A percentile compares a stretch with the other conserved stretches of the same genome.
Conservation (phyloP, 2,797 vertebrate genomes). For the Martes flavigula region DNA sequence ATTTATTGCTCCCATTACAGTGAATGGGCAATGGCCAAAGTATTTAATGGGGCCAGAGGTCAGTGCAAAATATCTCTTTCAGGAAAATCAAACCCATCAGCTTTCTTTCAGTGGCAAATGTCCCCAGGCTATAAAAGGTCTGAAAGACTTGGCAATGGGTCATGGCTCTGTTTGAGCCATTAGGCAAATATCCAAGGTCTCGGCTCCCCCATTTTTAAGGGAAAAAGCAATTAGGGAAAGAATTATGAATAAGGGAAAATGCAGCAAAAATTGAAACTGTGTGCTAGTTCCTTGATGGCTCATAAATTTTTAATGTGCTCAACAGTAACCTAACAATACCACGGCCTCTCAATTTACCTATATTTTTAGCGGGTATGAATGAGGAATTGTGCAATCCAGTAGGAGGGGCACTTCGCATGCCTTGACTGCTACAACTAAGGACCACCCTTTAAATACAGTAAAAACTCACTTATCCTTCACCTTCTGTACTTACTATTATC, state of each 20-base stretch:
- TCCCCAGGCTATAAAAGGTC: slow-evolving; percentile 45
- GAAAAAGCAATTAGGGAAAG: slow-evolving; percentile 71
- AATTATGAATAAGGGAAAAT: slow-evolving; percentile 70
- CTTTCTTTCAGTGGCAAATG: slow-evolving; percentile 60
- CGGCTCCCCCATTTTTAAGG: slow-evolving; percentile 43
- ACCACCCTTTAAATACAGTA: neutral
- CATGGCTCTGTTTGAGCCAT: slow-evolving; percentile 52
- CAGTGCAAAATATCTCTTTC: slow-evolving; percentile 62
- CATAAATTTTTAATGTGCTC: slow-evolving; percentile 58
- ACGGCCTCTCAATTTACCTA: slow-evolving; percentile 19
- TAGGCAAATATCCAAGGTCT: slow-evolving; percentile 72
- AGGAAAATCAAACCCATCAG: slow-evolving; percentile 73
- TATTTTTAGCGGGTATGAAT: neutral
- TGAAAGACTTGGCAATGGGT: slow-evolving; percentile 59
- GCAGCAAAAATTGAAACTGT: slow-evolving; percentile 42
- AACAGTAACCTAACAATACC: slow-evolving; percentile 10
- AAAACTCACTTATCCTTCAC: neutral
- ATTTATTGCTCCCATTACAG: slow-evolving; percentile 66
- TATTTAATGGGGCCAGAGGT: slow-evolving; percentile 69
- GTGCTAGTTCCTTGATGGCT: slow-evolving; percentile 58
- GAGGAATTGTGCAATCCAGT: neutral
- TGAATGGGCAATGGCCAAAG: slow-evolving; percentile 61
- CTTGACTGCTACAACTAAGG: neutral
- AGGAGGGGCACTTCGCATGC: neutral
- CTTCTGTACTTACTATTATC: neutral